phyloP scores from a whole-genome alignment of 2,113 vertebrate species.

The Ophiodon elongatus region DNA sequence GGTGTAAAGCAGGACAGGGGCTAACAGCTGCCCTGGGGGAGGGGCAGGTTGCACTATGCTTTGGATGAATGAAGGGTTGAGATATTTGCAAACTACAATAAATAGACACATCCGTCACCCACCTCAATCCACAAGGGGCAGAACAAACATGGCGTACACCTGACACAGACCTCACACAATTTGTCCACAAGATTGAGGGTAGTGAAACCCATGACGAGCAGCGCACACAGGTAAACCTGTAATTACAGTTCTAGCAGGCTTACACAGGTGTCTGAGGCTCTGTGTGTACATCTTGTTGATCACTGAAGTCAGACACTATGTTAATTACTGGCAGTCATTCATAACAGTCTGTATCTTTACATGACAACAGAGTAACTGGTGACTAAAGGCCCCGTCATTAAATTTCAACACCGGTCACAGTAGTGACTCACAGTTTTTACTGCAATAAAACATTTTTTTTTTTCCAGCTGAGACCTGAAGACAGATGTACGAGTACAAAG shows the following conservation, averaged over 20 bases:
- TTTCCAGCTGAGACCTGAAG: constrained; percentile 30
- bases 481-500: not conserved
- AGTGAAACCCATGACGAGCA: not conserved
- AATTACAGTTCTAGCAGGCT: constrained; percentile 57
- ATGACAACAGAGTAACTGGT: constrained; percentile 45
- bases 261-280: constrained; percentile 18
- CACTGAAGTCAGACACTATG: constrained; percentile 11
- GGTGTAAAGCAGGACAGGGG: constrained; percentile 32
- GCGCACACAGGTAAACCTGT: constrained; percentile 28
- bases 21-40: constrained; percentile 70
- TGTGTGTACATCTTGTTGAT: constrained; percentile 3
- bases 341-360: constrained; percentile 12
- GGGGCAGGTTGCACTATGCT: constrained; percentile 45
- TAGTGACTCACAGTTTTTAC: constrained; percentile 66
- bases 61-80: constrained; percentile 37
- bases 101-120: constrained; percentile 24
- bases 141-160: not conserved
- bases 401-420: constrained; percentile 41
- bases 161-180: constrained; percentile 2
- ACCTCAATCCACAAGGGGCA: not conserved
- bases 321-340: constrained; percentile 19
- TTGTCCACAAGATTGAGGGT: not conserved
- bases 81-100: constrained; percentile 28
- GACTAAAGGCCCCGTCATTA: constrained; percentile 47
- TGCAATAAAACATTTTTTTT: constrained; percentile 45